Evolutionary conservation across 1,140 invertebrate genomes (phyloP), one percentile per base, ranked within the genome.

Genomic region (Neelides sp.): DNA sequence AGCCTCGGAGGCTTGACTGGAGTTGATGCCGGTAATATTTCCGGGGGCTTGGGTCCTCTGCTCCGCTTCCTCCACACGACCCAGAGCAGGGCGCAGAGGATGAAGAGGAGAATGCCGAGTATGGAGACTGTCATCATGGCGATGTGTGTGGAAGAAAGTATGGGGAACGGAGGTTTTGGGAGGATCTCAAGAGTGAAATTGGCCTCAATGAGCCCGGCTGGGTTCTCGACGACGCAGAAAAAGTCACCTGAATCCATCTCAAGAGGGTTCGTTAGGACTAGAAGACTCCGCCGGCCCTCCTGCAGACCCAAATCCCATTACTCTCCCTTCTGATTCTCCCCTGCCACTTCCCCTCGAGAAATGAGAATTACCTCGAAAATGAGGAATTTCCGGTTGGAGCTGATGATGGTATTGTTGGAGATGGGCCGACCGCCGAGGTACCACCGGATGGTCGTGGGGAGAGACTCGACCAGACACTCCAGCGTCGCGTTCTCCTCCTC

Each of bases 221-320:
- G 76, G 67, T 96, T 96, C 63, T 89, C 83, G 13, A 87, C 88
- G 0, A 88, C 78, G 66, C 91, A 95, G 61, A 82, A 82, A 69
- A 94, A 94, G 59, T 88, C 84, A 23, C 80, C 85, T 23, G 83
- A 82, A 65, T 95, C 89, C 4, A 82, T 77, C 64, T 89, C 83
- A 63, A 85, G 83, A 12, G 86, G 83, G 64, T 89, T 85, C 23
- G 83, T 86, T 43, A 95, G 73, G 23, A 91, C 75, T 37, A 97
- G 71, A 4, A 76, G 76, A 42, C 84, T 89, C 35, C 74, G 77
- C 65, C 85, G 88, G 62, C 79, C 78, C 22, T 63, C 54, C 50
- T 51, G 28, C 13, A 48, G 48, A n/a, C 24, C 17, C 37, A 48
- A 22, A 48, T 48, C 37, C 37, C 35, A 46, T 30, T 15, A 4